Evolutionary conservation across 1,140 invertebrate genomes (phyloP), one percentile per base, ranked within the genome.

Genomic region (Centruroides sculpturatus): DNA sequence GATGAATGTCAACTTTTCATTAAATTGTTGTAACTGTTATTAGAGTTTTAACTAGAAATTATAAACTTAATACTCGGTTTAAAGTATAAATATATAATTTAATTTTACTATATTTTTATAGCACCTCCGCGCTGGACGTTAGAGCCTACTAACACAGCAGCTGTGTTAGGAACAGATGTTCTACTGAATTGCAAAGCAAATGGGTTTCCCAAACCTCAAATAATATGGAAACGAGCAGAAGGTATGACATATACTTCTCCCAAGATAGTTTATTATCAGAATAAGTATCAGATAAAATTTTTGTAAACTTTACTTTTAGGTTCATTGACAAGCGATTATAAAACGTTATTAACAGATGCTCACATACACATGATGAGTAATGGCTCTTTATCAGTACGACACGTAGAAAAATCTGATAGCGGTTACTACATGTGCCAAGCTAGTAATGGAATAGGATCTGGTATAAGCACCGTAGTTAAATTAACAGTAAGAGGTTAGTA

Each of bases 371-470:
- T 75, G 3, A 57, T 74, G 23, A 63, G 68, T 6, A 78, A 78
- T 66, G 76, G 76, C 5, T 75, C 72, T 5, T 60, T 78, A 46
- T 60, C 71, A 7, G 76, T 78, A 47, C 66, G 65, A 35, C 62
- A 71, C 6, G 71, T 74, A 6, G 51, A 59, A 46, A 72, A 72
- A 59, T 59, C 59, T 7, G 76, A 78, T 66, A 69, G 72, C 64
- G 74, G 75, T 5, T 70, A 71, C 63, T 77, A 76, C 59, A 77
- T 97, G 36, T 98, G 94, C 72, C 91, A 96, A 77, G 91, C 92
- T 51, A 88, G 89, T 36, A 98, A 97, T 75, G 89, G 89, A 67
- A 92, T 97, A 71, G 92, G 75, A 46, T 67, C 71, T 49, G 73
- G 70, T 23, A 69, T 77, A 55, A 77, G 76, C 61, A 75, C 75